phyloP scores from a whole-genome alignment of 2,113 vertebrate genomes.

The Tyto alba region DNA sequence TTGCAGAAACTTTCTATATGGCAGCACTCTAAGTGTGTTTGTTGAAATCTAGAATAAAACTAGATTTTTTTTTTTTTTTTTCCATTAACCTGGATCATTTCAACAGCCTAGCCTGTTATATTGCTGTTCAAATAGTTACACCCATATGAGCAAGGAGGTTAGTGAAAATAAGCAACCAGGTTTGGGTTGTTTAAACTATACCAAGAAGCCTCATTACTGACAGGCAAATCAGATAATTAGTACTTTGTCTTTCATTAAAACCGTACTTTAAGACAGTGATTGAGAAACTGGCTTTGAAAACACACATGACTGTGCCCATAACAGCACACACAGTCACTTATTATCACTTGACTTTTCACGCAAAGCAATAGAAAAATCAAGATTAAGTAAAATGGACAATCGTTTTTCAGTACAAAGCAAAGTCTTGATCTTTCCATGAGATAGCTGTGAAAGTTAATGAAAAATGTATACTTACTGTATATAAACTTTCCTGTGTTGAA shows the following conservation, averaged over 20 bases:
- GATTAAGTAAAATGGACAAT: not conserved
- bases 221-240: not conserved
- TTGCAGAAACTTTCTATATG: not conserved
- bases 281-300: not conserved
- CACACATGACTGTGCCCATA: not conserved
- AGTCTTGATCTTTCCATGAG: not conserved
- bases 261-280: not conserved
- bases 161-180: not conserved
- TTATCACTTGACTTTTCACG: fast-evolving
- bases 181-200: not conserved
- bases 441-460: not conserved
- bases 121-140: not conserved
- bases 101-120: not conserved
- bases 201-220: not conserved
- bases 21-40: not conserved
- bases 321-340: not conserved
- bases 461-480: slow-evolving; percentile 83
- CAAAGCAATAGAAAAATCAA: not conserved
- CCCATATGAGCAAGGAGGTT: not conserved
- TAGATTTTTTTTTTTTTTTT: not conserved
- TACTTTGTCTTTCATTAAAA: not conserved
- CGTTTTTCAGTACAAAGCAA: not conserved
- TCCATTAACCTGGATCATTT: not conserved
- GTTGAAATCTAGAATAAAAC: not conserved
- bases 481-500: slow-evolving; percentile 94